Conservation (phyloP, 2,113 vertebrate genomes). For the Himantopus leucocephalus region DNA sequence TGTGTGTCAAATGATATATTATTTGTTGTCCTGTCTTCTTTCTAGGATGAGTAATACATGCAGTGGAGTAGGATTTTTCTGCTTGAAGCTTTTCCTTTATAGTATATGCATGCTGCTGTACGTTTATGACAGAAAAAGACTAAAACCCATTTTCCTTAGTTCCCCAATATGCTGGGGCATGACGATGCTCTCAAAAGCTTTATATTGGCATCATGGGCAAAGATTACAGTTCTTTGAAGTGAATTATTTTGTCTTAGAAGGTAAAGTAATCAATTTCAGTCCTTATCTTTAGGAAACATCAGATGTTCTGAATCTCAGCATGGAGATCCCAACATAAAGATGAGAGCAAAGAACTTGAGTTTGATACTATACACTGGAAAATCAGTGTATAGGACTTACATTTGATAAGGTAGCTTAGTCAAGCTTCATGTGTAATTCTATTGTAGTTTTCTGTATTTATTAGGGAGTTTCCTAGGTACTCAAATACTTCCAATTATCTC, state of each 20-base stretch:
- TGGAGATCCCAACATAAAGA: not conserved
- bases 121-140: not conserved
- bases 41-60: not conserved
- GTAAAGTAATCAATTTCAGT: not conserved
- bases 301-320: not conserved
- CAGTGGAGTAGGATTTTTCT: not conserved
- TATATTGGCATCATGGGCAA: not conserved
- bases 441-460: not conserved
- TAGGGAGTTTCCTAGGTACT: not conserved
- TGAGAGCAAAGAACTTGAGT: not conserved
- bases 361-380: not conserved
- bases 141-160: not conserved
- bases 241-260: not conserved
- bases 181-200: not conserved
- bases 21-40: not conserved
- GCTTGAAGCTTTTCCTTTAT: not conserved
- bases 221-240: not conserved
- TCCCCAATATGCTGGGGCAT: fast-evolving
- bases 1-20: not conserved
- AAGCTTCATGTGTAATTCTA: not conserved
- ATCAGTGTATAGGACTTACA: not conserved
- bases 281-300: not conserved
- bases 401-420: not conserved
- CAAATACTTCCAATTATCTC: not conserved
- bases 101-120: not conserved